A percentile compares a stretch with the other conserved stretches of the same genome.
Evolutionary conservation across 2,888 invertebrate species (phyloP).

Genomic region (Tetragnatha montana): DNA sequence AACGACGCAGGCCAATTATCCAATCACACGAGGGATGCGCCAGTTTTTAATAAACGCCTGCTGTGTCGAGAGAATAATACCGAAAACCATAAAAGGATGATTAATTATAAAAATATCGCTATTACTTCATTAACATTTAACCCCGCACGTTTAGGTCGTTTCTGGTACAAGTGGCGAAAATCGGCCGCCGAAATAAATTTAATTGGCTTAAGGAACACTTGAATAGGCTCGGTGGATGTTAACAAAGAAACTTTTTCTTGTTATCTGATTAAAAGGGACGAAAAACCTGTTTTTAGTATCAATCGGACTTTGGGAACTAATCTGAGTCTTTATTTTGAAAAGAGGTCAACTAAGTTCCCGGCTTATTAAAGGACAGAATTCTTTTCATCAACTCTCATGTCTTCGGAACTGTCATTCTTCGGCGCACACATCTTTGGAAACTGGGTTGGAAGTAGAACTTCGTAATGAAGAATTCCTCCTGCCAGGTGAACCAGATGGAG

Average conservation of each 20-base stretch:
- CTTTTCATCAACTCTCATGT: neutral
- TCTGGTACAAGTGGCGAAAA: slow-evolving; percentile 56
- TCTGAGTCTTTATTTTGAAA: neutral
- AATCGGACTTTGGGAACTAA: neutral
- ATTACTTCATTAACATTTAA: slow-evolving; percentile 70
- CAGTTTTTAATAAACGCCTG: slow-evolving; percentile 67
- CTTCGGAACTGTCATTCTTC: neutral
- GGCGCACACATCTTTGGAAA: neutral
- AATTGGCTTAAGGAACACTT: slow-evolving; percentile 57
- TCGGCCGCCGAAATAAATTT: slow-evolving; percentile 43
- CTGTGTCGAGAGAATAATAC: slow-evolving; percentile 68
- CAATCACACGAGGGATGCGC: slow-evolving; percentile 63
- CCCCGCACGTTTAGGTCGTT: slow-evolving; percentile 54
- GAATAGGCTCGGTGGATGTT: slow-evolving; percentile 3
- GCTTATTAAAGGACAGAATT: neutral
- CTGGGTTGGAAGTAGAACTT: neutral
- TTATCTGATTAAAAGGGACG: neutral
- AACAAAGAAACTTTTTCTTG: neutral
- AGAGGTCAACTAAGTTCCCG: neutral
- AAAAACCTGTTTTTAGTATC: neutral
- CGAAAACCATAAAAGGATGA: slow-evolving; percentile 67
- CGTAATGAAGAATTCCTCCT: too few species aligned
- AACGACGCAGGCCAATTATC: slow-evolving; percentile 67
- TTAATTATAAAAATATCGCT: slow-evolving; percentile 69
- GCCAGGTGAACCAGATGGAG: too few species aligned